Base-by-base conservation (phyloP, 1,140 invertebrate species). In the Scaptomyza montana region DNA sequence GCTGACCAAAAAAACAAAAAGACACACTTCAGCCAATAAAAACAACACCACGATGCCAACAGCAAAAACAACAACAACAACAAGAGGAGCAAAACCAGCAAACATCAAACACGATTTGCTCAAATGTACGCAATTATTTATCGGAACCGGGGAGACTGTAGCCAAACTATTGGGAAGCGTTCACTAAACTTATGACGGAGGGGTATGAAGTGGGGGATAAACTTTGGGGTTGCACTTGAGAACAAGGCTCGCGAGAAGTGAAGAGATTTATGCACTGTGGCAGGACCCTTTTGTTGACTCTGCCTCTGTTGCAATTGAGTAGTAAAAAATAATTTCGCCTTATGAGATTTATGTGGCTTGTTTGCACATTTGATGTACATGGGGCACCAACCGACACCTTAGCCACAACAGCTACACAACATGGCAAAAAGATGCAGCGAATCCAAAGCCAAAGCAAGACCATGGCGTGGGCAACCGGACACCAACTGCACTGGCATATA, bases 61-160 rank as follows among this genome's bases (percentile, higher is more conserved):
- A 36, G 9, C 30, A 30, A 33, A 3, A 19, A 64, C 33, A 36
- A 36, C 30, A 30, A 33, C 30, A 19, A 64, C 61, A 73, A 71
- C 73, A 84, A 79, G 68, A 69, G 78, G 69, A 79, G 79, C 77
- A 84, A 81, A 78, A 36, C 7, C 74, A 78, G 77, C 80, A 89
- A 90, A 90, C 87, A 82, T 90, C 87, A 90, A 90, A 90, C 87
- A 90, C 82, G 82, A 87, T 90, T 90, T 90, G 79, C 75, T 77
- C 79, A 90, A 90, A 90, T 90, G 87, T 90, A 87, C 79, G 87
- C 87, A 90, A 90, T 90, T 90, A 90, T 90, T 90, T 90, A 90
- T 84, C 82, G 80, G 59, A 79, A 80, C 57, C 62, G 55, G 63
- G 55, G 63, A 74, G 55, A 56, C 75, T 74, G 75, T 61, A 78